Evolutionary conservation across 64 coral and sea anemone genomes (phyloP).

Genomic region (Stylophora pistillata): DNA sequence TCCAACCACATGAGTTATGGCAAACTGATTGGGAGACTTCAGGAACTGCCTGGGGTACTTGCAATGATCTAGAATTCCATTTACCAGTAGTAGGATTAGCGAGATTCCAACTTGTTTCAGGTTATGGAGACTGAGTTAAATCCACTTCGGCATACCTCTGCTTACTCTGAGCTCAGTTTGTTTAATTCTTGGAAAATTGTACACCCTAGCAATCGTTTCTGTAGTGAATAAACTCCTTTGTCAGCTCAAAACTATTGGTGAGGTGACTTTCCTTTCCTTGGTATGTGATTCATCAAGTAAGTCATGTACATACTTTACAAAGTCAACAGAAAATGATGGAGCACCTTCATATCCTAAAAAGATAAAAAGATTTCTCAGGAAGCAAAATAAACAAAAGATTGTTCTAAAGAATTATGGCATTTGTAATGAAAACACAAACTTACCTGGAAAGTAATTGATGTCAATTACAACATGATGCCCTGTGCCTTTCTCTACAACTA

Average conservation of each 20-base stretch:
- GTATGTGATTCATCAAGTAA: constrained; percentile 13
- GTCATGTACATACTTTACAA: constrained; percentile 76
- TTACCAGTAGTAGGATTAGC: too few relatives aligned
- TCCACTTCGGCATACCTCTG: not conserved
- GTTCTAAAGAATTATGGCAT: not conserved
- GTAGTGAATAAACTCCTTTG: not conserved
- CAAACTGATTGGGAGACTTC: too few relatives aligned
- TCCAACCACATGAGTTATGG: too few relatives aligned
- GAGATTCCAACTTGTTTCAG: too few relatives aligned
- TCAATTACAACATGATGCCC: constrained; percentile 89
- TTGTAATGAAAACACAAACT: not conserved
- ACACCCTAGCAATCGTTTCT: not conserved
- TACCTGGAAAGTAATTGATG: constrained; percentile 99
- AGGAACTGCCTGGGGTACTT: too few relatives aligned
- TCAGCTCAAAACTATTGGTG: constrained; percentile 19
- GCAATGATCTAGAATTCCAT: too few relatives aligned
- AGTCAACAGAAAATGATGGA: constrained; percentile 73
- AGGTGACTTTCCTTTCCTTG: not conserved
- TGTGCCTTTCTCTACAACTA: constrained; percentile 95
- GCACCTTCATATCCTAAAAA: constrained; percentile 80
- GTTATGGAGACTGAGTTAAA: too few relatives aligned
- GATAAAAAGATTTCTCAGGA: not conserved
- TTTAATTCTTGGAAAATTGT: not conserved
- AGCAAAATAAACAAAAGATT: not conserved
- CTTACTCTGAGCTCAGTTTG: not conserved